These are phyloP conservation scores for Brachyhypopomus gauderio DNA, from an alignment of 2,113 vertebrate species.

Conservation along the genomic window DNA sequence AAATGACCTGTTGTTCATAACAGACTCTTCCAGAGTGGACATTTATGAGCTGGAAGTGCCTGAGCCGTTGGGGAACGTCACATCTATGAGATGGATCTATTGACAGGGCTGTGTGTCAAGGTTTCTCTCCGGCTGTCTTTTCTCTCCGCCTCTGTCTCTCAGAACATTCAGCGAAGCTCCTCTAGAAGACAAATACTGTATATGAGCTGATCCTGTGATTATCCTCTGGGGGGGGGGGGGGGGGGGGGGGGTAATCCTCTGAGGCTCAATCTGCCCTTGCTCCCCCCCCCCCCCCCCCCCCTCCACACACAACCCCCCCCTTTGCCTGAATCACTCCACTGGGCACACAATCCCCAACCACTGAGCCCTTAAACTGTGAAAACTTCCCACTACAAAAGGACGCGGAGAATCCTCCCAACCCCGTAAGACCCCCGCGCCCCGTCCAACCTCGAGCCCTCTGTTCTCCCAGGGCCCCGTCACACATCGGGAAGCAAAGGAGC, in stretches of 20 bases:
- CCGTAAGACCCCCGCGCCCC: conserved; percentile 37
- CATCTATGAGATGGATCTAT: conserved; percentile 31
- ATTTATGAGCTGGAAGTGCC: background rate
- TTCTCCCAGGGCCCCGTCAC: conserved; percentile 66
- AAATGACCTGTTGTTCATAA: no score
- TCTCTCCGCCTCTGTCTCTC: conserved; percentile 51
- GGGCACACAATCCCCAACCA: conserved; percentile 72
- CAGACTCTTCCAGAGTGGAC: background rate
- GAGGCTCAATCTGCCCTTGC: conserved; percentile 49
- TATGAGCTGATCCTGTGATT: conserved; percentile 78
- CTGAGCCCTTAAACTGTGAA: conserved; percentile 80
- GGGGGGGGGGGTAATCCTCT: conserved; percentile 74
- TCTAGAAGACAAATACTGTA: conserved; percentile 64
- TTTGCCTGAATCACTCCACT: conserved; percentile 75
- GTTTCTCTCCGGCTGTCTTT: conserved; percentile 35
- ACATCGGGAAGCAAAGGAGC: conserved; percentile 79
- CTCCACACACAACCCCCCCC: conserved; percentile 33
- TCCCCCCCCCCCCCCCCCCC: conserved; percentile 9
- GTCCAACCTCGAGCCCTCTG: conserved; percentile 35
- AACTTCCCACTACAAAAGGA: conserved; percentile 72
- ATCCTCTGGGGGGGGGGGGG: conserved; percentile 69
- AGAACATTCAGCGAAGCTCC: conserved; percentile 71
- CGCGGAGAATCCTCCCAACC: conserved; percentile 50
- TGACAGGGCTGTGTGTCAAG: conserved; percentile 65
- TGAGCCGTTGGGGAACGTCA: background rate